Evolutionary conservation across 2,113 vertebrate genomes (phyloP).

Genomic region (Cepphus grylle): DNA sequence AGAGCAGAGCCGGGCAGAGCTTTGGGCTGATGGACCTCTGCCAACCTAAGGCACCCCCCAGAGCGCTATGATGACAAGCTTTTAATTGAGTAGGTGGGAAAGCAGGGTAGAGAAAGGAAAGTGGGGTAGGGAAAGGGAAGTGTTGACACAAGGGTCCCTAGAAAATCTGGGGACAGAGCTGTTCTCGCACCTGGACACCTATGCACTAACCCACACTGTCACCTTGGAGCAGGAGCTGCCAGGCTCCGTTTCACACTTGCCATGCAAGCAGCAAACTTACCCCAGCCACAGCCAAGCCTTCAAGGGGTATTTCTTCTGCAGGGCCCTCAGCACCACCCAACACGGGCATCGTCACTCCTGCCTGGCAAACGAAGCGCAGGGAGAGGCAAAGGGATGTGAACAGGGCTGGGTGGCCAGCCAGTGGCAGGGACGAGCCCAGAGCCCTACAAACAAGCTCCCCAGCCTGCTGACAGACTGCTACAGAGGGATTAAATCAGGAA

Average conservation of each 20-base stretch:
- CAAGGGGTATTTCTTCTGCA: not conserved
- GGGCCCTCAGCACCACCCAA: not conserved
- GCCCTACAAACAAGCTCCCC: not conserved
- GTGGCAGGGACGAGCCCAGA: not conserved
- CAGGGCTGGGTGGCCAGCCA: not conserved
- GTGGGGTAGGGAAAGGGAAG: not conserved
- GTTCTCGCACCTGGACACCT: not conserved
- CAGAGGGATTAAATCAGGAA: not conserved
- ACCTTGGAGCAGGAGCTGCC: not conserved
- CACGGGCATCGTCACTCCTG: fast-evolving
- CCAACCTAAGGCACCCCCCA: not conserved
- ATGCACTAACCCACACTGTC: fast-evolving
- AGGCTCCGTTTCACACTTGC: not conserved
- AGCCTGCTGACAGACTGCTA: not conserved
- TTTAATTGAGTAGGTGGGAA: not conserved
- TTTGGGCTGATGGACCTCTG: not conserved
- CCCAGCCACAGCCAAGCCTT: not conserved
- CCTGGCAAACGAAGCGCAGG: fast-evolving
- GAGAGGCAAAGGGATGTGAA: not conserved
- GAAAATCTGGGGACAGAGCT: not conserved
- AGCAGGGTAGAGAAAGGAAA: not conserved
- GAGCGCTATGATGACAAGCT: not conserved
- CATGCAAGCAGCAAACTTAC: fast-evolving
- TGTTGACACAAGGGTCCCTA: not conserved
- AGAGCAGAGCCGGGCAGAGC: not conserved